Percentiles rank a stretch among this genome's conserved stretches.
Conservation (phyloP, 2,797 vertebrate genomes). For the Glyptemys insculpta region DNA sequence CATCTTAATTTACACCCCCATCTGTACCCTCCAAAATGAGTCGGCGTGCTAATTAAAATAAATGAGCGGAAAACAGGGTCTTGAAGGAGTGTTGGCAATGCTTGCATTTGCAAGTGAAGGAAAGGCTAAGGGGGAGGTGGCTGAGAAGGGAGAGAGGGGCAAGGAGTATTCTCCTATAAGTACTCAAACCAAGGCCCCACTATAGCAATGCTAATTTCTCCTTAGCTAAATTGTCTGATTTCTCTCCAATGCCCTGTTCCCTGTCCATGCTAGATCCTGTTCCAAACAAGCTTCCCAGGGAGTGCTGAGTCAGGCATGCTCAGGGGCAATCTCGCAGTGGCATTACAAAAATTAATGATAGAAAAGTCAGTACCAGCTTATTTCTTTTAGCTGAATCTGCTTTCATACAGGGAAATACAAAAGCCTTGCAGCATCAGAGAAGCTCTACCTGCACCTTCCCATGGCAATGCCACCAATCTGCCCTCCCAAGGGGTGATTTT, state of each 20-base stretch:
- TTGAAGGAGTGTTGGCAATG: not conserved
- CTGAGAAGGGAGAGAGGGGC: not conserved
- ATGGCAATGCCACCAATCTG: not conserved
- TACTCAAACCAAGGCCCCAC: not conserved
- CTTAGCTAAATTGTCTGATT: not conserved
- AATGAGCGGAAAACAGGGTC: constrained; percentile 6
- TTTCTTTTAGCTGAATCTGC: not conserved
- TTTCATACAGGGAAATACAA: not conserved
- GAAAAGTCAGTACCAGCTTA: not conserved
- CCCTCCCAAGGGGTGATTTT: not conserved
- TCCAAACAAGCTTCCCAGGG: not conserved
- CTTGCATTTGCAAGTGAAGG: not conserved
- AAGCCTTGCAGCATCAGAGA: not conserved
- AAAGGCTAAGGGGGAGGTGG: not conserved
- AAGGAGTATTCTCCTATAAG: not conserved
- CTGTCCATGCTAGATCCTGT: not conserved
- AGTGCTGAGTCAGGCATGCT: not conserved
- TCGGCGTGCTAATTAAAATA: constrained; percentile 1
- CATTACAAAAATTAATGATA: not conserved
- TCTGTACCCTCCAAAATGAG: not conserved
- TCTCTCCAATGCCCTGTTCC: not conserved
- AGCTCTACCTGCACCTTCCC: not conserved
- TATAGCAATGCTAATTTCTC: not conserved
- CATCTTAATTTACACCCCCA: not conserved
- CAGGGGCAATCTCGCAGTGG: not conserved